Percentiles rank a stretch among this genome's conserved stretches.
Evolutionary conservation across 2,113 vertebrate genomes (phyloP).

Genomic region (Corythornis vintsioides): DNA sequence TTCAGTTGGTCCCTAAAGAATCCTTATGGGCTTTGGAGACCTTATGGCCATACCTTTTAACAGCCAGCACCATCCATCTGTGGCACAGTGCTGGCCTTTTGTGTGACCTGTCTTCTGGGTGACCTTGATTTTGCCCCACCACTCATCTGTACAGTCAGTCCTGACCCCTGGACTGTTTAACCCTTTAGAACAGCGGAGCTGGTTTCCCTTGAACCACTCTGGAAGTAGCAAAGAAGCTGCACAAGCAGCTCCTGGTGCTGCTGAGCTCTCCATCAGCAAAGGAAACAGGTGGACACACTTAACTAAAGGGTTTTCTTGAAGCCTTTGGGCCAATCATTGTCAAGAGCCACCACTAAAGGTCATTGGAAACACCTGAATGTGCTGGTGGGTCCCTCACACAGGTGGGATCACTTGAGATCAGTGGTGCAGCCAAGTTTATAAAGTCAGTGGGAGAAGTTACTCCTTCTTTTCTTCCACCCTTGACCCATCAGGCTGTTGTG

Average conservation of each 20-base stretch:
- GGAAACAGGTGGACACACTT: background rate
- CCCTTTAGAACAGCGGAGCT: background rate
- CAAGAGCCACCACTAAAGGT: background rate
- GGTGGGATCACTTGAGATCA: background rate
- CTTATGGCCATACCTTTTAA: conserved; percentile 52
- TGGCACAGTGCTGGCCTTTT: background rate
- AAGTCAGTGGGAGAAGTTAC: rapidly evolving
- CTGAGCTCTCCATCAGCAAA: background rate
- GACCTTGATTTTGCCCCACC: conserved; percentile 43
- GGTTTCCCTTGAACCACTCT: background rate
- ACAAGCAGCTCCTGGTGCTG: background rate
- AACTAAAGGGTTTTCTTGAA: background rate
- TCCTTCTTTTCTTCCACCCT: rapidly evolving
- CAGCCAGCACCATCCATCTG: conserved; percentile 40
- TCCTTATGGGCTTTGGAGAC: conserved; percentile 56
- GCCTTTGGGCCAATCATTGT: background rate
- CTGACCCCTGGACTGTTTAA: conserved; percentile 2
- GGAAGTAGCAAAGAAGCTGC: background rate
- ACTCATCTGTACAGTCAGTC: background rate
- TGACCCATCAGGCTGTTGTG: rapidly evolving
- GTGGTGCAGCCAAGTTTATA: background rate
- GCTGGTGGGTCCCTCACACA: background rate
- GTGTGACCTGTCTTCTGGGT: background rate
- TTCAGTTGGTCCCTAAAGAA: conserved; percentile 53
- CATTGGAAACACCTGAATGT: background rate